A percentile compares a stretch with the other conserved stretches of the same genome.
Evolutionary conservation across 2,797 vertebrate species (phyloP).

Genomic region (Chaetophractus vellerosus): DNA sequence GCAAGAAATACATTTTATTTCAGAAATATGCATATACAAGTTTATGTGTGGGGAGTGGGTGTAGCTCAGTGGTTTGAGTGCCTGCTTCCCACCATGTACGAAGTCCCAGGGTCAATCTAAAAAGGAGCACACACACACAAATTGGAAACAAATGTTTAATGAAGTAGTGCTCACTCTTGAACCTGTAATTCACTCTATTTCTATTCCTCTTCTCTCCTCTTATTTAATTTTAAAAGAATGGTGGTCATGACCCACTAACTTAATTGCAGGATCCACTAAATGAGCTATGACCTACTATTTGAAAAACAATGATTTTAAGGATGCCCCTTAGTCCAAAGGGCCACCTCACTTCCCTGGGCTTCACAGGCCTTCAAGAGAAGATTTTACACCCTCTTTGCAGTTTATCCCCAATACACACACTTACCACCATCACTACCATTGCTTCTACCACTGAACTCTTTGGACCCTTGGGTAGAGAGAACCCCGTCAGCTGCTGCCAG

Average conservation of each 20-base stretch:
- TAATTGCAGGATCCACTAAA: not conserved
- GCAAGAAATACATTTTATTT: conserved; percentile 25
- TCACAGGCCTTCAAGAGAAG: not conserved
- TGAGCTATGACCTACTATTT: not conserved
- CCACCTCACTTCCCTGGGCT: not conserved
- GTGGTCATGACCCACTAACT: not conserved
- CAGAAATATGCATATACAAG: not conserved
- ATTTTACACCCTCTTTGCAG: not conserved
- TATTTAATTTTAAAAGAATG: conserved; percentile 1
- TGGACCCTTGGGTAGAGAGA: not conserved
- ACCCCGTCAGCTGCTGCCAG: not conserved
- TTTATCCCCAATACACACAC: not conserved
- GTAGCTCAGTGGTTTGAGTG: too few species aligned
- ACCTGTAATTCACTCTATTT: not conserved
- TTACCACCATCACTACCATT: not conserved
- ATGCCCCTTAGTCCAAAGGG: not conserved
- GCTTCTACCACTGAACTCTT: not conserved
- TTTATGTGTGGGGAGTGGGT: not conserved
- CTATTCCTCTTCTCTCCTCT: not conserved
- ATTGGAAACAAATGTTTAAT: not conserved
- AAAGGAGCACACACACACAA: not conserved
- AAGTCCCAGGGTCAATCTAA: too few species aligned
- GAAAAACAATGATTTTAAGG: not conserved
- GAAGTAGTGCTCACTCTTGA: not conserved
- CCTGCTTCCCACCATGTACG: too few species aligned